A percentile compares a stretch with the other conserved stretches of the same genome.
These are phyloP conservation scores for Macrobrachium rosenbergii DNA, from an alignment of 1,140 invertebrate species.

Conservation along the genomic window DNA sequence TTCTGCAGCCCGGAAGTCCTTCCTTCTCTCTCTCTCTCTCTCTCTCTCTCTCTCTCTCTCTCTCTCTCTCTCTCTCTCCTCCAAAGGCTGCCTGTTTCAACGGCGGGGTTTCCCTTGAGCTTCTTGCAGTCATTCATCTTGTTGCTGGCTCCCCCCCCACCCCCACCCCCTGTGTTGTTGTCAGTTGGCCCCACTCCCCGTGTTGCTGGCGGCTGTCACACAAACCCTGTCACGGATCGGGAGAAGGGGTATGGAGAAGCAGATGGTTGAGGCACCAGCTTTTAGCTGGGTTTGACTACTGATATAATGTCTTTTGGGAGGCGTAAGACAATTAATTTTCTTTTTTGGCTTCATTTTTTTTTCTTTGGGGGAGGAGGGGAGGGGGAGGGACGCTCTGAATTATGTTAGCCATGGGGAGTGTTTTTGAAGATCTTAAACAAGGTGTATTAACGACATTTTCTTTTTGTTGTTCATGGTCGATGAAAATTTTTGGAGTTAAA, in stretches of 20 bases:
- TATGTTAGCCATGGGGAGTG: too few species aligned
- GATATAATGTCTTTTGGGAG: too few species aligned
- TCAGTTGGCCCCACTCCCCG: constrained; percentile 48
- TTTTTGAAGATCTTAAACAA: too few species aligned
- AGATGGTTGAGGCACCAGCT: neutral
- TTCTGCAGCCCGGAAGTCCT: neutral
- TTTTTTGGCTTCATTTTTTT: too few species aligned
- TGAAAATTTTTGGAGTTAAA: too few species aligned
- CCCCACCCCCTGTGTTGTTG: constrained; percentile 29
- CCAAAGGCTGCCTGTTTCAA: neutral
- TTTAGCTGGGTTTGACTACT: too few species aligned
- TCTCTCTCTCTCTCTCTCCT: neutral
- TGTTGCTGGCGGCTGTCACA: constrained; percentile 50
- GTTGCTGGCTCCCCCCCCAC: constrained; percentile 31
- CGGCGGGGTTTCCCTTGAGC: constrained; percentile 26
- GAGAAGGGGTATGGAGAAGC: neutral
- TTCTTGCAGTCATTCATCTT: constrained; percentile 56
- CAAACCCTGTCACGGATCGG: constrained; percentile 27
- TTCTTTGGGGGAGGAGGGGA: too few species aligned
- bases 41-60: neutral
- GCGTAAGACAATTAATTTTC: too few species aligned
- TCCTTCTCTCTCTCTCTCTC: neutral
- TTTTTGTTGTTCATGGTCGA: too few species aligned
- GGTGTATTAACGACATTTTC: too few species aligned
- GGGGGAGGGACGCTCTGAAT: too few species aligned